Base-by-base conservation (phyloP, 2,888 invertebrate species). In the Melanostoma mellinum region DNA sequence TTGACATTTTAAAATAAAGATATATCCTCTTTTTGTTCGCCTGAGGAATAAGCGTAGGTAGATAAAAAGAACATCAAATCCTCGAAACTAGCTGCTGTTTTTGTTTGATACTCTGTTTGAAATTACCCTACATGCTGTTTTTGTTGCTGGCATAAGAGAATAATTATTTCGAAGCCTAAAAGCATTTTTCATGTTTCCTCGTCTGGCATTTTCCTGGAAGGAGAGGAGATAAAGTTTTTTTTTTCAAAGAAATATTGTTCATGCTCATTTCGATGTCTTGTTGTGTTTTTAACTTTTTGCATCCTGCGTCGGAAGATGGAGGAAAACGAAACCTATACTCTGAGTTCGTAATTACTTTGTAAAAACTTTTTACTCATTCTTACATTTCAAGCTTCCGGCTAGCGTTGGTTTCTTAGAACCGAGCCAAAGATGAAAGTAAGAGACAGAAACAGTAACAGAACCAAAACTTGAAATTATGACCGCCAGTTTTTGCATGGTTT, bases 81-180 rank as follows among this genome's bases (percentile, higher is more conserved):
- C 46, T 46, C 60, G 55, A 40, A 46, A 60, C 20, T 40, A 46
- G 6, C 35, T 50, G 58, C 10, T 56, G 8, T 5, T 48, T 69
- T 55, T 56, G 9, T 40, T 55, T 61, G n/a, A 8, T 30, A 50
- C 36, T 2, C 48, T 46, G 33, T 60, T 9, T 48, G 5, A 32
- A 10, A 38, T 33, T 42, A 53, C 44, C n/a, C 30, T 44, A 9
- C 52, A 38, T 60, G 60, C 44, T 72, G 10, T 76, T 71, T 53
- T 44, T 67, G 53, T 8, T 68, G 33, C 10, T 72, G 61, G 9
- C 67, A 56, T 77, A 50, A 68, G 67, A 50, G 44, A 63, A 56
- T 81, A 73, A 76, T 80, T 81, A 76, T 55, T 72, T 67, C 44
- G 30, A 44, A 38, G 72, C 60, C 71, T 58, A 1, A 9, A 48